phyloP scores from a whole-genome alignment of 2,888 invertebrate genomes.

The Mylabris sibirica region DNA sequence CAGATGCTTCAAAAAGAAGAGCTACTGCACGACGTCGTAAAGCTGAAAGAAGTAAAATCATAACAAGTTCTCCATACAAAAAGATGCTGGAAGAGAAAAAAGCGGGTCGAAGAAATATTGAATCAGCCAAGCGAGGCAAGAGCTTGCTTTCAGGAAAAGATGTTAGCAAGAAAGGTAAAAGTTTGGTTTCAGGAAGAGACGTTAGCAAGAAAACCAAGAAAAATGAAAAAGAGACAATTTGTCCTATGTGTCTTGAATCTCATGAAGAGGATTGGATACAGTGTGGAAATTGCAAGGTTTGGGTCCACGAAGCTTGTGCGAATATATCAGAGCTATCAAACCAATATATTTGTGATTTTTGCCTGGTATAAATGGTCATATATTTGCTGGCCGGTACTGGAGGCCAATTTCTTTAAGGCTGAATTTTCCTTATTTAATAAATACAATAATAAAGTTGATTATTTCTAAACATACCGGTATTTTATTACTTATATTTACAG shows the following conservation, averaged over 20 bases:
- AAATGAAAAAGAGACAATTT: conserved; percentile 39
- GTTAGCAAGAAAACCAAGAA: not conserved
- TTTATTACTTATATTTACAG: not conserved
- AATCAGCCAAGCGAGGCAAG: not conserved
- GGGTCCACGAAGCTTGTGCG: not conserved
- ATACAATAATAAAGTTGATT: not conserved
- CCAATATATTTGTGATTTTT: not conserved
- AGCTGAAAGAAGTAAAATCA: conserved; percentile 16
- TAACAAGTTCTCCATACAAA: conserved; percentile 25
- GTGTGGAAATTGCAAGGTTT: not conserved
- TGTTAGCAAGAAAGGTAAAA: not conserved
- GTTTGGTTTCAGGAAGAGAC: not conserved
- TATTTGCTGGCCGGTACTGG: not conserved
- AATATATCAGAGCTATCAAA: not conserved
- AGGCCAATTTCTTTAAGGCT: not conserved
- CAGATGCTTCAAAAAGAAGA: not conserved
- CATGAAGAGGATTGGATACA: no score
- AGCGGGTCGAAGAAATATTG: not conserved
- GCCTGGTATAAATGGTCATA: not conserved
- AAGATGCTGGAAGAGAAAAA: conserved; percentile 18
- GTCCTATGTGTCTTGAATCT: no score
- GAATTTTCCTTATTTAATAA: not conserved
- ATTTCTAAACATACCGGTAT: not conserved
- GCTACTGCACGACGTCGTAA: not conserved
- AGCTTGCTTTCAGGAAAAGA: not conserved